These are phyloP conservation scores for Xylocopa sonorina DNA, from an alignment of 1,140 invertebrate species.

Conservation along the genomic window DNA sequence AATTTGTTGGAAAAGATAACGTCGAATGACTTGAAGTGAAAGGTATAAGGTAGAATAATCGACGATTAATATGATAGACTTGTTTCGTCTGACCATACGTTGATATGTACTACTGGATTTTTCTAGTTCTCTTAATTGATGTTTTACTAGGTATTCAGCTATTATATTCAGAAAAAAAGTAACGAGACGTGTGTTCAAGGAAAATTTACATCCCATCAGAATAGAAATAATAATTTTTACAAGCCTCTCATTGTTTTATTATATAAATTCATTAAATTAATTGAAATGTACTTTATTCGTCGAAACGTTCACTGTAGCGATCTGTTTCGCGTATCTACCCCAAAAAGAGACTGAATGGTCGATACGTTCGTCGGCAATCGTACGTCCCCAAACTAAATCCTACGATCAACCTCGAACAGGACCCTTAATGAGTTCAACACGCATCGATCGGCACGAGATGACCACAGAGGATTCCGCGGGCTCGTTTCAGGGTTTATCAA, in stretches of 20 bases:
- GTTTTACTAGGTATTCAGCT: not conserved
- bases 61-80: too few species aligned
- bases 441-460: constrained; percentile 20
- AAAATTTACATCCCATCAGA: too few species aligned
- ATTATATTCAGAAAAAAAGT: too few species aligned
- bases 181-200: too few species aligned
- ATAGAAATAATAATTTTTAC: too few species aligned
- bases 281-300: too few species aligned
- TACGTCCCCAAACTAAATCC: not conserved
- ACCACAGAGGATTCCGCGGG: constrained; percentile 40
- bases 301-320: not conserved
- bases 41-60: too few species aligned
- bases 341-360: not conserved
- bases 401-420: not conserved
- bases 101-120: not conserved
- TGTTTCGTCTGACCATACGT: not conserved
- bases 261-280: too few species aligned
- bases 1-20: too few species aligned
- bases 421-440: constrained; percentile 18
- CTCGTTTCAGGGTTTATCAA: constrained; percentile 67
- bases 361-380: not conserved
- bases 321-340: not conserved
- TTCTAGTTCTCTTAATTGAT: not conserved
- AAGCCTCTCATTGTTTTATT: too few species aligned
- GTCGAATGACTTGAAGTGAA: too few species aligned